Evolutionary conservation across 2,113 vertebrate species (phyloP), one percentile per base, ranked within the genome.

Genomic region (Xenus cinereus): DNA sequence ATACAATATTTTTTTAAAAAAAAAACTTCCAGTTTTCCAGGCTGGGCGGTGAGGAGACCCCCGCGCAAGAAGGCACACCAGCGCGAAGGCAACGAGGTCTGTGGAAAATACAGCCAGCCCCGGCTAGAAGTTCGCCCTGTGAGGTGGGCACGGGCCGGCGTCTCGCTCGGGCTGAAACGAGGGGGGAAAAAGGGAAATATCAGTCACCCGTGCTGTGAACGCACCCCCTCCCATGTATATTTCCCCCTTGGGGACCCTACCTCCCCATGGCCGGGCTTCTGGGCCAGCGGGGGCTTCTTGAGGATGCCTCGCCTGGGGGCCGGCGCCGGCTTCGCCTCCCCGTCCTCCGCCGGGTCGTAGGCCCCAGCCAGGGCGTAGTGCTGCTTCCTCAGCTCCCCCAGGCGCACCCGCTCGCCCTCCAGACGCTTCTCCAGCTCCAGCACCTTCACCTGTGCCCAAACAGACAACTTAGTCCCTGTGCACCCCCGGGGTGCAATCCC

Each of bases 331-430:
- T 62, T 96, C 0, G 71, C 79, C 24, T 96, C 97, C 12, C 74
- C 97, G 0, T 96, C 98, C 1, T 91, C 54, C 0, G 75, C 7
- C 0, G 1, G 4, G 3, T 97, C 97, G 5, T 69, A 74, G 7
- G 43, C 93, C 2, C 99, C 99, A 0, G 98, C 99, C 96, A 99
- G 82, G 3, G 84, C 97, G 2, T 99, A 99, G 96, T 99, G 99
- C 95, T 99, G 99, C 97, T 98, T 99, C 85, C 99, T 98, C 73
- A 99, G 98, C 92, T 99, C 99, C 1, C 99, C 99, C 20, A 99
- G 97, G 26, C 98, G 99, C 60, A 99, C 87, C 1, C 99, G 98
- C 97, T 99, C 99, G 0, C 98, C 98, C 75, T 98, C 99, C 97
- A 99, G 96, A 1, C 97, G 97, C 89, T 97, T 98, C 97, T 99